Conservation (phyloP, 2,113 vertebrate species). For the Etheostoma cragini region DNA sequence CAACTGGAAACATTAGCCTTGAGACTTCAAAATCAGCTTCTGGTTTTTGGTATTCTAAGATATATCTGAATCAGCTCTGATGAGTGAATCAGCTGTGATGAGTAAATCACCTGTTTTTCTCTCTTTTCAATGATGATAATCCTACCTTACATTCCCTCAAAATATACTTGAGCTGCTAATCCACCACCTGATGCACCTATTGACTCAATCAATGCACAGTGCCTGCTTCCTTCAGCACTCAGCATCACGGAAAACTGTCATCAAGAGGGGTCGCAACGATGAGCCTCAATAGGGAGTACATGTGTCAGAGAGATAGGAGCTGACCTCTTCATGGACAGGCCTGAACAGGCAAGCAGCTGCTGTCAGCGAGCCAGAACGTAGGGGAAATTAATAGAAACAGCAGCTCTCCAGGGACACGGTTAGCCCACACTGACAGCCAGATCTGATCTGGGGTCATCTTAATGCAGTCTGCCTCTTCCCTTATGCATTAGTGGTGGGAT, state of each 20-base stretch:
- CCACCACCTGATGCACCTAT: slow-evolving; percentile 14
- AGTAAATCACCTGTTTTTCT: slow-evolving; percentile 2
- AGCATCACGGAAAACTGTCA: slow-evolving; percentile 44
- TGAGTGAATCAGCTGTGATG: slow-evolving; percentile 24
- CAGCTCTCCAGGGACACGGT: slow-evolving; percentile 75
- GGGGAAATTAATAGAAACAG: slow-evolving; percentile 81
- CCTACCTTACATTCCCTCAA: background rate
- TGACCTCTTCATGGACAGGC: slow-evolving; percentile 68
- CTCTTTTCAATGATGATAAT: slow-evolving; percentile 1
- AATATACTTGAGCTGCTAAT: slow-evolving; percentile 27
- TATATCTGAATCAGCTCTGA: slow-evolving; percentile 15
- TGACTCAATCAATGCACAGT: slow-evolving; percentile 22
- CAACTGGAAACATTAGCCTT: slow-evolving; percentile 15
- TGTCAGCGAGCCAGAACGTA: slow-evolving; percentile 67
- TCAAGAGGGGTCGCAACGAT: slow-evolving; percentile 13
- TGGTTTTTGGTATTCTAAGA: slow-evolving; percentile 1
- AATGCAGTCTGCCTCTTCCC: slow-evolving; percentile 72
- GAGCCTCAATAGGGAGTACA: slow-evolving; percentile 53
- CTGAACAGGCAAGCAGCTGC: slow-evolving; percentile 77
- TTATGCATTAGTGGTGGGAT: slow-evolving; percentile 71
- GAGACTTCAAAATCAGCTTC: slow-evolving; percentile 18
- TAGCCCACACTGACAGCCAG: slow-evolving; percentile 67
- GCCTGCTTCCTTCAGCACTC: slow-evolving; percentile 33
- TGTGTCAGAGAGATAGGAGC: slow-evolving; percentile 64
- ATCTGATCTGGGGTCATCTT: slow-evolving; percentile 75